Evolutionary conservation across 2,113 vertebrate genomes (phyloP).

Genomic region (Mellivora capensis): DNA sequence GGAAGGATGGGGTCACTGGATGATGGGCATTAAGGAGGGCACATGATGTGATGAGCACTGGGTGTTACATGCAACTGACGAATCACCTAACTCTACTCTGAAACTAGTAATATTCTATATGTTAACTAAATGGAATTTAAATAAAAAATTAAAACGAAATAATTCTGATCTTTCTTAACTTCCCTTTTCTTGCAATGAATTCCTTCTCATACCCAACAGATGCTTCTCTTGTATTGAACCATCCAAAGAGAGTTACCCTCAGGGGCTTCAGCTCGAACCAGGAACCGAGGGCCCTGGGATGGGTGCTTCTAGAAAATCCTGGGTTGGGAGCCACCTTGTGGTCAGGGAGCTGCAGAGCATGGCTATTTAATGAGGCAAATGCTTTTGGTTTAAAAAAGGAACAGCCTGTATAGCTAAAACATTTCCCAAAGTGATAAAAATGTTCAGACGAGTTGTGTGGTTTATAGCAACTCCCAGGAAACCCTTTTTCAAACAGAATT

Average conservation of each 20-base stretch:
- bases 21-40: not conserved
- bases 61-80: not conserved
- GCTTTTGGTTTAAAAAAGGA: not conserved
- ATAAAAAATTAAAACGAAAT: not conserved
- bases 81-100: not conserved
- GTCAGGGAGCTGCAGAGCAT: not conserved
- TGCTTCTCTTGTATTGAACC: not conserved
- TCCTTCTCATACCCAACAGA: not conserved
- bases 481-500: not conserved
- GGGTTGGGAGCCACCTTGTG: not conserved
- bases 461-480: slow-evolving; percentile 16
- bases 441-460: not conserved
- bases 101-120: not conserved
- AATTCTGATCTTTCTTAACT: not conserved
- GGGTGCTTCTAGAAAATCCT: not conserved
- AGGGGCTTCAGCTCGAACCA: not conserved
- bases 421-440: slow-evolving; percentile 9
- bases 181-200: not conserved
- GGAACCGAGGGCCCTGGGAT: not conserved
- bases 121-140: not conserved
- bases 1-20: not conserved
- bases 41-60: not conserved
- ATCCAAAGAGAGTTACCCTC: not conserved
- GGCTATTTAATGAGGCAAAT: not conserved
- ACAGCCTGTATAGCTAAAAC: not conserved